phyloP scores from a whole-genome alignment of 1,140 invertebrate genomes.

The Parapsyche elsis region DNA sequence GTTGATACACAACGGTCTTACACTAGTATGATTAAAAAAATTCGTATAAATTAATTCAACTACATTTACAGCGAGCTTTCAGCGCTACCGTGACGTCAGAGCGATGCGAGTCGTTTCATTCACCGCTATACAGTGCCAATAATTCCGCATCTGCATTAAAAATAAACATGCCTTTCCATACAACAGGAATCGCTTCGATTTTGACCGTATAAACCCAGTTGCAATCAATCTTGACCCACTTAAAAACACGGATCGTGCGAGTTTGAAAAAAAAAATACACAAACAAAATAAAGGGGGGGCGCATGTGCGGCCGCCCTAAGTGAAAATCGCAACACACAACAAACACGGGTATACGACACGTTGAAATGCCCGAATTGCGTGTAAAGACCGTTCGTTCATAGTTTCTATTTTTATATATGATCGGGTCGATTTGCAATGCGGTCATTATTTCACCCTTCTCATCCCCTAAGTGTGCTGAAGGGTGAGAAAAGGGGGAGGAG shows the following conservation, averaged over 20 bases:
- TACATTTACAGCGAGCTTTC: no score
- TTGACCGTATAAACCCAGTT: neutral
- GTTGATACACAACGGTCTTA: no score
- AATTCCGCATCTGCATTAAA: neutral
- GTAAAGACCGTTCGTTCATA: neutral
- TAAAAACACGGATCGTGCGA: no score
- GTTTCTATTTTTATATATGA: neutral
- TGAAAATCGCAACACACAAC: constrained; percentile 3
- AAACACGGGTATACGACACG: neutral
- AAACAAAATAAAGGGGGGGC: neutral
- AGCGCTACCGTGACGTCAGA: no score
- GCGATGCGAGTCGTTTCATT: no score
- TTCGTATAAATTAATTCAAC: no score
- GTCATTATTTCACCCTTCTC: constrained; percentile 2
- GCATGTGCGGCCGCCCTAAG: neutral
- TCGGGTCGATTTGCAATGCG: constrained; percentile 23
- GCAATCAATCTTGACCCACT: no score
- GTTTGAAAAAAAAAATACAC: no score
- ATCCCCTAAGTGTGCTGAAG: no score
- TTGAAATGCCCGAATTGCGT: constrained; percentile 13
- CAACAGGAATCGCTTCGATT: neutral
- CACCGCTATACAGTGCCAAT: no score
- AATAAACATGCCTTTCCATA: neutral
- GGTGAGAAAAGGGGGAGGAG: no score
- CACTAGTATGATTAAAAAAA: no score